Percentiles rank a stretch among this genome's conserved stretches.
These are phyloP conservation scores for Crocodylus rhombifer DNA, from an alignment of 2,797 vertebrate species.

Conservation along the genomic window DNA sequence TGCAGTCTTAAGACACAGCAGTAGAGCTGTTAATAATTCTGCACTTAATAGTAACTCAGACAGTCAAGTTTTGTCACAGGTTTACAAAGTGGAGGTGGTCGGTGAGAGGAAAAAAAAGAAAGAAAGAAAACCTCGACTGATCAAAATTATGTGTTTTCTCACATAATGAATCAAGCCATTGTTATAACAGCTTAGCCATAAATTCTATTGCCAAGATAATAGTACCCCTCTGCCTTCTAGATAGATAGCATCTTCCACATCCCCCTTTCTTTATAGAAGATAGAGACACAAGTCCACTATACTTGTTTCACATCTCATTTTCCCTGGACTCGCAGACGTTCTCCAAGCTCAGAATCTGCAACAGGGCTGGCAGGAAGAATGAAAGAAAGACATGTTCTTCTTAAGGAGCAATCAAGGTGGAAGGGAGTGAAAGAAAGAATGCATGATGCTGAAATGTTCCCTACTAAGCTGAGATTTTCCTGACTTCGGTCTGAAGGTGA, in stretches of 20 bases:
- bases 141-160: not conserved
- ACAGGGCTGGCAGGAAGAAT: not conserved
- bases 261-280: too few species aligned
- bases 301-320: too few species aligned
- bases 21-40: accelerated
- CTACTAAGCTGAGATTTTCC: not conserved
- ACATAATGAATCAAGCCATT: not conserved
- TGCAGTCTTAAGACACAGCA: accelerated
- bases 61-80: not conserved
- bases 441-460: not conserved
- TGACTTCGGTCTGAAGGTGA: not conserved
- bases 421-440: not conserved
- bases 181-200: not conserved
- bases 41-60: not conserved
- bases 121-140: not conserved
- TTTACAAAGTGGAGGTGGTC: not conserved
- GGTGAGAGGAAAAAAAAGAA: accelerated
- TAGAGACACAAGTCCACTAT: too few species aligned
- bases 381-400: not conserved
- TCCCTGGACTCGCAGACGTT: not conserved
- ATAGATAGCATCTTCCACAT: not conserved
- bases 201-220: accelerated
- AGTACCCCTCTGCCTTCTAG: accelerated
- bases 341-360: not conserved
- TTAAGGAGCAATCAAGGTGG: not conserved